A percentile compares a stretch with the other conserved stretches of the same genome.
Conservation (phyloP, 2,888 invertebrate species). For the Beris morrisii region DNA sequence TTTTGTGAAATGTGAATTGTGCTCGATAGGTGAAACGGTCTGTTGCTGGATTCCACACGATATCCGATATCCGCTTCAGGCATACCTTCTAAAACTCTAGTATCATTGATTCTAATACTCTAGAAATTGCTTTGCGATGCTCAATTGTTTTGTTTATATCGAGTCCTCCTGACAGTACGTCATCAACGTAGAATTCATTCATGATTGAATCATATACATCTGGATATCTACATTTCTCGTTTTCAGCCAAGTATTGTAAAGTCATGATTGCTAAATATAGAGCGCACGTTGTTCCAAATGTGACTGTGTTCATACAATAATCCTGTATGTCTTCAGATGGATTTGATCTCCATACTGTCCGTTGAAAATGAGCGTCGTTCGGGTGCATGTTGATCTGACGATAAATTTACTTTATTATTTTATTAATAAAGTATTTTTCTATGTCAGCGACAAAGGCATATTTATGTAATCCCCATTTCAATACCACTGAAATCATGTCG, state of each 20-base stretch:
- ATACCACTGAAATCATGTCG: neutral
- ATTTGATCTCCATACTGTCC: neutral
- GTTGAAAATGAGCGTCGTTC: constrained; percentile 2
- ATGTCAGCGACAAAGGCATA: constrained; percentile 3
- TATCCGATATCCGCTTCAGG: no score
- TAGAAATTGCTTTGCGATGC: constrained; percentile 22
- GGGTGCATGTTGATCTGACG: neutral
- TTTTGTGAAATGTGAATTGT: constrained; percentile 30
- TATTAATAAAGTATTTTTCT: no score
- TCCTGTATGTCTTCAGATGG: no score
- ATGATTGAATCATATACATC: constrained; percentile 26
- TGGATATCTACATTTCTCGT: constrained; percentile 6
- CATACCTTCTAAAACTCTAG: no score
- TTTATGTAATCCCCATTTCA: no score
- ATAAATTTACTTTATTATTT: no score
- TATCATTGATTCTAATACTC: constrained; percentile 8
- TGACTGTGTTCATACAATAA: no score
- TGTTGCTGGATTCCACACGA: neutral
- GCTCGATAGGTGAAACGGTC: constrained; percentile 4
- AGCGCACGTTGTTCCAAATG: neutral
- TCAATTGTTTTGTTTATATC: constrained; percentile 24
- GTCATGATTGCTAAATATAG: constrained; percentile 16
- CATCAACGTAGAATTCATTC: constrained; percentile 34
- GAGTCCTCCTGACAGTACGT: constrained; percentile 33
- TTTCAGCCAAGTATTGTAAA: constrained; percentile 5